Evolutionary conservation across 2,888 invertebrate species (phyloP).

Genomic region (Hartigia nigra): DNA sequence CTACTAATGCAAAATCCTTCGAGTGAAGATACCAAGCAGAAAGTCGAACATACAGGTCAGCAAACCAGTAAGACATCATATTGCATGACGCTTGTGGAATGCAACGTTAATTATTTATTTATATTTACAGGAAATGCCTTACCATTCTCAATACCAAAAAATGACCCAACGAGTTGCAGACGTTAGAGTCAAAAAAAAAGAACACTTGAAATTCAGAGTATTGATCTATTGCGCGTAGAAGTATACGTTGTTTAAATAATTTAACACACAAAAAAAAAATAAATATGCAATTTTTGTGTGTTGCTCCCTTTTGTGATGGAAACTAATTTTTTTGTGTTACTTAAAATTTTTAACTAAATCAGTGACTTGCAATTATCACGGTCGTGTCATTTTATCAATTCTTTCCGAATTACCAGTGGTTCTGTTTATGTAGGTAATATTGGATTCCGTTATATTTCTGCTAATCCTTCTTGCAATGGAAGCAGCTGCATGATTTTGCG

Average conservation of each 20-base stretch:
- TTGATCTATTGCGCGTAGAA: neutral
- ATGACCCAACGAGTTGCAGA: neutral
- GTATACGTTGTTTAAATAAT: neutral
- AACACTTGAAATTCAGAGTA: neutral
- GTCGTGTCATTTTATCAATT: neutral
- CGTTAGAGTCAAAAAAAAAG: neutral
- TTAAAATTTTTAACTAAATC: neutral
- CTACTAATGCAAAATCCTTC: neutral
- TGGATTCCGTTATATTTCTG: neutral
- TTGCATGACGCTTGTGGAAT: neutral
- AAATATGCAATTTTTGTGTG: neutral
- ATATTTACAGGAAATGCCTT: neutral
- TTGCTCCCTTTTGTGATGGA: neutral
- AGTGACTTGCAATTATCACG: neutral
- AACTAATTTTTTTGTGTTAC: neutral
- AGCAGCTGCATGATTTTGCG: slow-evolving; percentile 84
- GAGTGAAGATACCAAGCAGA: neutral
- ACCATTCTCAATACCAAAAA: neutral
- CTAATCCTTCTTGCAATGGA: slow-evolving; percentile 85
- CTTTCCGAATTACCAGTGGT: neutral
- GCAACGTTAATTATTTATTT: neutral
- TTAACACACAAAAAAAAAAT: neutral
- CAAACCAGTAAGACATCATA: neutral
- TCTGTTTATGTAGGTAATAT: neutral
- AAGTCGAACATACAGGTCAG: neutral